Percentiles rank a stretch among this genome's conserved stretches.
These are phyloP conservation scores for Drosophila trichaetosa DNA, from an alignment of 2,888 invertebrate species.

Conservation along the genomic window DNA sequence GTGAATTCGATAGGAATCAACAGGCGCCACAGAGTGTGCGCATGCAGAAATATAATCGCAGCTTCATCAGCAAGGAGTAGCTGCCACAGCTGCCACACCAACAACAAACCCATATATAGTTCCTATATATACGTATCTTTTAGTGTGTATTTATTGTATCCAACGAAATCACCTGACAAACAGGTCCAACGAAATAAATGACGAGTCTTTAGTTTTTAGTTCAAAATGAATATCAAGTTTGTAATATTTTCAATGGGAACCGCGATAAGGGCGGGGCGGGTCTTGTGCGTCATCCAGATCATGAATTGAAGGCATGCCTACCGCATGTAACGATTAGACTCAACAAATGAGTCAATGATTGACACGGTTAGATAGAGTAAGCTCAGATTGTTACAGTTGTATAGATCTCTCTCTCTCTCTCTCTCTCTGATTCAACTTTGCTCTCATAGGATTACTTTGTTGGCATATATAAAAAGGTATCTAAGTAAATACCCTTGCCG, in stretches of 20 bases:
- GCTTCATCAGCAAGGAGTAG: conserved; percentile 58
- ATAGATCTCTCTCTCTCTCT: background rate
- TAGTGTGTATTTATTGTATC: conserved; percentile 19
- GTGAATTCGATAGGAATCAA: conserved; percentile 86
- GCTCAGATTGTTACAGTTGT: background rate
- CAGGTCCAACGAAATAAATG: conserved; percentile 2
- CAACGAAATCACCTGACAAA: background rate
- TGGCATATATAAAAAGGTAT: background rate
- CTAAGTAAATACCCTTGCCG: background rate
- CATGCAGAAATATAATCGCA: conserved; percentile 76
- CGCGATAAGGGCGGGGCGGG: background rate
- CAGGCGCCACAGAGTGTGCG: conserved; percentile 85
- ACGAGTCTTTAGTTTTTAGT: background rate
- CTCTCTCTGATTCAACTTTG: background rate
- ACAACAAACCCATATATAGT: conserved; percentile 4
- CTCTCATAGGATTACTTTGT: background rate
- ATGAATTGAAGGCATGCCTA: background rate
- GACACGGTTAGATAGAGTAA: background rate
- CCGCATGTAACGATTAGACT: background rate
- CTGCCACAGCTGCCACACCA: background rate
- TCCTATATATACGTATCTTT: conserved; percentile 10
- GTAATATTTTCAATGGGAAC: background rate
- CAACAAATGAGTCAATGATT: background rate
- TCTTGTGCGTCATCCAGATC: conserved; percentile 4
- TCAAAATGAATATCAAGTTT: background rate